Conservation (phyloP, 2,888 invertebrate species). For the Thera britannica region DNA sequence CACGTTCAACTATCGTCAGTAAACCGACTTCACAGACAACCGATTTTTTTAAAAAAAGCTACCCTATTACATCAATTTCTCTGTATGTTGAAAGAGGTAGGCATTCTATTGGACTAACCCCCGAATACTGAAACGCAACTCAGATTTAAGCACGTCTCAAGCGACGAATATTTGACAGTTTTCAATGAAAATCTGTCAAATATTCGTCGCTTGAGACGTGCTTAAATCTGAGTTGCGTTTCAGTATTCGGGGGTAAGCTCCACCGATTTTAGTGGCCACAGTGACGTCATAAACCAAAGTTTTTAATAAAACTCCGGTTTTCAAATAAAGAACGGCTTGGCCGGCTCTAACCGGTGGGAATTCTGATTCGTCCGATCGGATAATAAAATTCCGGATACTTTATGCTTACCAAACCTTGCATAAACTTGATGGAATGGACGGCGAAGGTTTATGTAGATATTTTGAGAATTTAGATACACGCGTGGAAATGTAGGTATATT, state of each 20-base stretch:
- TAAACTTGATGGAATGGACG: constrained; percentile 28
- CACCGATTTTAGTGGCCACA: neutral
- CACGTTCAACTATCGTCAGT: too few species aligned
- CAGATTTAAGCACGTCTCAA: too few species aligned
- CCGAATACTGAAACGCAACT: too few species aligned
- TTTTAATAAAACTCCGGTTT: constrained; percentile 20
- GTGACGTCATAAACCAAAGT: constrained; percentile 26
- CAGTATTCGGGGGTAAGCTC: neutral
- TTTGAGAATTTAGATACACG: neutral
- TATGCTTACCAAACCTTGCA: constrained; percentile 28
- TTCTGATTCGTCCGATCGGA: constrained; percentile 15
- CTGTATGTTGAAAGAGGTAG: too few species aligned
- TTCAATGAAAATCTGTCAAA: too few species aligned
- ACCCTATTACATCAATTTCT: too few species aligned
- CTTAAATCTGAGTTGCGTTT: too few species aligned
- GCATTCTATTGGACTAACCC: too few species aligned
- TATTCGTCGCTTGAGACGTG: too few species aligned
- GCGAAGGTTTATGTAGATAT: constrained; percentile 11
- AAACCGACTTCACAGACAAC: too few species aligned
- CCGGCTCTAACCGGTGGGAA: constrained; percentile 13
- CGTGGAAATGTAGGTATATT: neutral
- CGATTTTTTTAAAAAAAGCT: too few species aligned
- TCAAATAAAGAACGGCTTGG: constrained; percentile 17
- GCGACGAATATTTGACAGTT: too few species aligned
- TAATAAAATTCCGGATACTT: constrained; percentile 22